Evolutionary conservation across 2,888 invertebrate genomes (phyloP).

Genomic region (Dexiosoma caninum): DNA sequence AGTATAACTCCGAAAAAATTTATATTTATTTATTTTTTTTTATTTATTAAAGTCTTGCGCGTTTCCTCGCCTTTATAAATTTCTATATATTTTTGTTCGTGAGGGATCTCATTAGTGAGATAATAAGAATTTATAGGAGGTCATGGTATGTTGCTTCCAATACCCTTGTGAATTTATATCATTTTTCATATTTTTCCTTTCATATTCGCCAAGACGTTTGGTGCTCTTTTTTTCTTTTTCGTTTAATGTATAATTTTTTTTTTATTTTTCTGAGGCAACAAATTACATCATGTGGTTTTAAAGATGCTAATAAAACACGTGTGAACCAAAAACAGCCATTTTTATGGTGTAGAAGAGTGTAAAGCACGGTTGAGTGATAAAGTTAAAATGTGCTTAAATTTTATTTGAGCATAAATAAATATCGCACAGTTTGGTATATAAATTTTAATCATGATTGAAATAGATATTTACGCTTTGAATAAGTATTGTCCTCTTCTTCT

Average conservation of each 20-base stretch:
- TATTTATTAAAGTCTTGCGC: too few species aligned
- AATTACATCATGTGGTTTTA: slow-evolving; percentile 14
- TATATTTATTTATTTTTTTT: too few species aligned
- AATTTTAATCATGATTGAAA: too few species aligned
- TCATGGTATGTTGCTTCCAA: not conserved
- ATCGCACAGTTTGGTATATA: not conserved
- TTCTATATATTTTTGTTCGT: not conserved
- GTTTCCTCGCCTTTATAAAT: too few species aligned
- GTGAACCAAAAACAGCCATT: not conserved
- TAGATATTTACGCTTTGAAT: too few species aligned
- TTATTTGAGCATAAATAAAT: not conserved
- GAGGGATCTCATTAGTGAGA: slow-evolving; percentile 29
- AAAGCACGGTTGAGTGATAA: not conserved
- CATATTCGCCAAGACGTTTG: too few species aligned
- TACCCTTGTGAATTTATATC: slow-evolving; percentile 19
- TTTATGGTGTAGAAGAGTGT: not conserved
- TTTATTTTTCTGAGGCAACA: not conserved
- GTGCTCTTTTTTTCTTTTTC: not conserved
- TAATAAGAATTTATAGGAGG: not conserved
- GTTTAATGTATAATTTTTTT: not conserved
- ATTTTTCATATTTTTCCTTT: not conserved
- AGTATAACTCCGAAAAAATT: too few species aligned
- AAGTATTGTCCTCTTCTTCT: too few species aligned
- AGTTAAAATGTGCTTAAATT: not conserved
- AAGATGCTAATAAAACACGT: slow-evolving; percentile 40